Base-by-base conservation (phyloP, 1,140 invertebrate species). In the Apis laboriosa region DNA sequence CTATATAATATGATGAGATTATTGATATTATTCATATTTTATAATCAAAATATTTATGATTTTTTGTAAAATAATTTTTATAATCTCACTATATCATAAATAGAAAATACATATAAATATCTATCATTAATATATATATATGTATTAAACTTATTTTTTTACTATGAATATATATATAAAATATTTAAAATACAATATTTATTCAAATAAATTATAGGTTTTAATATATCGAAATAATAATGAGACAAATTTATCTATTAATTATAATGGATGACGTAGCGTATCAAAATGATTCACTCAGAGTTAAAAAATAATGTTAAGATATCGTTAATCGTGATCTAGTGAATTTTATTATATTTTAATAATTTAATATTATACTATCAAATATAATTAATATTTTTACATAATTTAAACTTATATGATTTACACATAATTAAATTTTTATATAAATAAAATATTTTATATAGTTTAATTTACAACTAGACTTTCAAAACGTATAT, bases 201-300 rank as follows among this genome's bases (percentile, higher is more conserved):
- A 11, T 12, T 5, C 11, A 43, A 9, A 17, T 15, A n/a, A 77
- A 19, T 2, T 19, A 49, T 19, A 53, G 9, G 43, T 56, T 73
- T 5, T 43, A 1, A 73, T 8, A 63, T 34, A n/a, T 43, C 9
- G 8, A 24, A 43, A 12, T 34, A 3, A 49, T 4, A 34, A 75
- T 66, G 19, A 28, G 17, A 43, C 15, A 34, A n/a, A 58, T 15
- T 67, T 67, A 76, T 76, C 53, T 53, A 13, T 7, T n/a, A 58
- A 67, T 58, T 76, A 34, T 9, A n/a, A n/a, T 17, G 15, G 24
- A 81, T 81, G 79, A 81, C 79, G 79, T n/a, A 76, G 34, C 55
- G 15, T 21, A 9, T 7, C 5, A 28, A 70, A 77, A 71, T 64
- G 28, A 61, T 43, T 66, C 60, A 9, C 19, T 49, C 56, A 77